Evolutionary conservation across 2,797 vertebrate genomes (phyloP), one percentile per base, ranked within the genome.

Genomic region (Silurus aristotelis): DNA sequence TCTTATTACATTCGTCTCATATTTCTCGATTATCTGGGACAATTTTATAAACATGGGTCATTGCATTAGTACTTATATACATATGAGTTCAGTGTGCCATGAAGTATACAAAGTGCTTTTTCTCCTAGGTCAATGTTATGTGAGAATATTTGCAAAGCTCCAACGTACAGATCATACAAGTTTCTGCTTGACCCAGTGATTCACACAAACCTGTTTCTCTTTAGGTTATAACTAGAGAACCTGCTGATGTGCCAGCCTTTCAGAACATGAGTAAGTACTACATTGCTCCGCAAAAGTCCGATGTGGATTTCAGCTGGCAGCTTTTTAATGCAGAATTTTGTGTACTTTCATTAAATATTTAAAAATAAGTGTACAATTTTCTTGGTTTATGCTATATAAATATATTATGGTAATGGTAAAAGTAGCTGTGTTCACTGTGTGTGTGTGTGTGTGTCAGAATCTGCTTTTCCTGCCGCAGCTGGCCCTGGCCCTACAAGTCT

Each of bases 211-310:
- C 20, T 63, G 25, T 19, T 5, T 78, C 71, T 5, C 58, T 92
- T 73, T 66, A 96, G 95, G 93, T 95, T 46, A 90, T 95, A 64
- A 84, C 95, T 70, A 95, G 92, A 84, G 95, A 96, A 87, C 95
- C 95, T 5, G 90, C 27, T 90, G 93, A 95, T 0, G 91, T 95
- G 0, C 83, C 86, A 43, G 93, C 90, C 38, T 96, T 96, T 77
- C 91, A 94, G 91, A 92, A 91, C 90, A 91, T 95, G 80, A 91
- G 95, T 96, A 91, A 93, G 95, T 94, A 63, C 19, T 60, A 31
- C 22, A 17, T 22, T 67, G 12, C 66, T 6, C 22, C 60, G 27
- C 55, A 61, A 55, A 73, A 27, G 52, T 63, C 22, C 43, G 0
- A 17, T 46, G 2, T 68, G 5, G 17, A 27, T 7, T 9, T 56